Evolutionary conservation across 2,113 vertebrate genomes (phyloP), one percentile per base, ranked within the genome.

Genomic region (Xenus cinereus): DNA sequence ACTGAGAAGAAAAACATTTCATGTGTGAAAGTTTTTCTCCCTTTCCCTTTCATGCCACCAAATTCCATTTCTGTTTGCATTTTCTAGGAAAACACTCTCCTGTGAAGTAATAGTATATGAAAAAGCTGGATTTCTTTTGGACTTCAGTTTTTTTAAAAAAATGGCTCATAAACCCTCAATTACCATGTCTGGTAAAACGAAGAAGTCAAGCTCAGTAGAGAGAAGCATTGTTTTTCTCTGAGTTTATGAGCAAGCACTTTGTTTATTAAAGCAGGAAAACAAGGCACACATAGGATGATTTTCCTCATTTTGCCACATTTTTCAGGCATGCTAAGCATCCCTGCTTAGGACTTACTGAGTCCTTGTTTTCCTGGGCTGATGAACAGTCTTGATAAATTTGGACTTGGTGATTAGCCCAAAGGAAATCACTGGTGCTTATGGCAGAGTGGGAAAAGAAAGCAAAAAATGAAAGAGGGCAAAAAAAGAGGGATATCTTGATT

Each of bases 21-120:
- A 0, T 53, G 23, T 78, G 35, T 90, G 76, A 73, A 91, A 37
- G 39, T 72, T 90, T 82, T 94, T 95, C 28, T 87, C 7, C n/a
- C 39, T 89, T 85, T 60, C 30, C n/a, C 39, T 89, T 85, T 60
- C 30, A 4, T 76, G 45, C 77, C 62, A 79, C 62, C 45, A 51
- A 87, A 91, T 90, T 90, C 75, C 48, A 41, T 85, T 95, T 94
- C 48, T 91, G 63, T 95, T 89, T 93, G 53, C 90, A 92, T 97
- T 95, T 95, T 94, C 89, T 92, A 96, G 88, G 89, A 96, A 93
- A 88, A 60, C 75, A 64, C 12, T 78, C 51, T 84, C 39, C 63
- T 93, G 51, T 85, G 75, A 95, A 91, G 72, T 88, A 95, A 93
- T 5, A 67, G 43, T 59, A 17, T 90, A 89, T 62, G 41, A 71